These are phyloP conservation scores for Meles meles DNA, from an alignment of 2,113 vertebrate species.

Conservation along the genomic window DNA sequence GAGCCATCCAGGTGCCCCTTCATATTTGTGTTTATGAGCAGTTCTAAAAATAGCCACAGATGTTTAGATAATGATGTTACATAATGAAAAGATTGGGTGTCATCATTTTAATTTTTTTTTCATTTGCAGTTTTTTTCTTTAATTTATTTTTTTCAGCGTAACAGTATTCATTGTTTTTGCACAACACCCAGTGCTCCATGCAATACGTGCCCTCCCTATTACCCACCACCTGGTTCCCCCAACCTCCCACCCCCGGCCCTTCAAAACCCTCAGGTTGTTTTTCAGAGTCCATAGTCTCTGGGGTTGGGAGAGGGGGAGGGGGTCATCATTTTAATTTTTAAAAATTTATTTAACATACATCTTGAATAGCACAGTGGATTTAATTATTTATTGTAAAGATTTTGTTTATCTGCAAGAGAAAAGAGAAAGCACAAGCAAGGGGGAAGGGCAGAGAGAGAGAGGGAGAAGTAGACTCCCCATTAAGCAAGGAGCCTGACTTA, in stretches of 20 bases:
- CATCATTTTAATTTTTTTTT: not conserved
- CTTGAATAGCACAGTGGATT: not conserved
- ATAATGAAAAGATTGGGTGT: not conserved
- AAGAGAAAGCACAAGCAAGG: not conserved
- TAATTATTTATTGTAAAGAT: not conserved
- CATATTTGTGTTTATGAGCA: not conserved
- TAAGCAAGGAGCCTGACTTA: not conserved
- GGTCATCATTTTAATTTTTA: not conserved
- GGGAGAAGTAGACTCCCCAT: not conserved
- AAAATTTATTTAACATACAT: not conserved
- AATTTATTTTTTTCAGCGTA: no score
- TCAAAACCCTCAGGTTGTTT: no score
- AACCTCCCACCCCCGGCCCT: no score
- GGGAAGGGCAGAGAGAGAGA: not conserved
- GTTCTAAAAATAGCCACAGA: not conserved
- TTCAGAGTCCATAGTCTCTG: no score
- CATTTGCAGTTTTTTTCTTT: no score
- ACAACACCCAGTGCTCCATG: no score
- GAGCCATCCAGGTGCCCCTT: not conserved
- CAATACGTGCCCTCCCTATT: no score
- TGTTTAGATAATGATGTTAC: not conserved
- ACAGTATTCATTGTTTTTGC: no score
- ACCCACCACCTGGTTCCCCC: no score
- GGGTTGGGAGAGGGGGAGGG: no score
- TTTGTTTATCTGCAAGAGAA: not conserved